phyloP scores from a whole-genome alignment of 2,888 invertebrate species.

The Dichetophora obliterata region DNA sequence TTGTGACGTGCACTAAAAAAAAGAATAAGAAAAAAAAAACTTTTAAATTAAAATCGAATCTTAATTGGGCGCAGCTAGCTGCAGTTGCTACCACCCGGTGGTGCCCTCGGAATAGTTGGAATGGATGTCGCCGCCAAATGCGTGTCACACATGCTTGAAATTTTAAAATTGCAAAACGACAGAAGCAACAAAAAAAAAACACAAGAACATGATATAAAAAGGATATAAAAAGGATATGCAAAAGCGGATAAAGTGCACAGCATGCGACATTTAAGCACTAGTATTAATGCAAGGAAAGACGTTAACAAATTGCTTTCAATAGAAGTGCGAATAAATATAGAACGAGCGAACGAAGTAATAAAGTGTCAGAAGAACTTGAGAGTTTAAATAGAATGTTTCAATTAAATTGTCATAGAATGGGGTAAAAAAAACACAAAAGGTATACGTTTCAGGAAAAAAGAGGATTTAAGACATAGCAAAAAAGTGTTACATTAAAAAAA shows the following conservation, averaged over 20 bases:
- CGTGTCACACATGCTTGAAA: conserved; percentile 3
- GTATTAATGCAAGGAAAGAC: not conserved
- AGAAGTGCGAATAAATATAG: no score
- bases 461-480: no score
- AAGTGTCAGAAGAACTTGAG: no score
- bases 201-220: not conserved
- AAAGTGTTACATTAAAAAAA: no score
- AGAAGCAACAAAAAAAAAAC: not conserved
- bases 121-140: not conserved
- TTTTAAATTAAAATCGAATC: conserved; percentile 28
- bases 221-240: conserved; percentile 1
- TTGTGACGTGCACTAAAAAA: not conserved
- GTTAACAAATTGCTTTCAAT: not conserved
- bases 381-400: no score
- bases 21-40: not conserved
- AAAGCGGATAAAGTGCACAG: not conserved
- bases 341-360: no score
- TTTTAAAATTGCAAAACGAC: not conserved
- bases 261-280: not conserved
- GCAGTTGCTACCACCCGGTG: not conserved
- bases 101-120: not conserved
- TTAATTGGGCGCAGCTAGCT: conserved; percentile 9
- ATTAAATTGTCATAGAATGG: no score
- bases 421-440: no score
- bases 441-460: no score